A percentile compares a stretch with the other conserved stretches of the same genome.
These are phyloP conservation scores for Tonatia bakeri DNA, from an alignment of 2,113 vertebrate species.

Conservation along the genomic window DNA sequence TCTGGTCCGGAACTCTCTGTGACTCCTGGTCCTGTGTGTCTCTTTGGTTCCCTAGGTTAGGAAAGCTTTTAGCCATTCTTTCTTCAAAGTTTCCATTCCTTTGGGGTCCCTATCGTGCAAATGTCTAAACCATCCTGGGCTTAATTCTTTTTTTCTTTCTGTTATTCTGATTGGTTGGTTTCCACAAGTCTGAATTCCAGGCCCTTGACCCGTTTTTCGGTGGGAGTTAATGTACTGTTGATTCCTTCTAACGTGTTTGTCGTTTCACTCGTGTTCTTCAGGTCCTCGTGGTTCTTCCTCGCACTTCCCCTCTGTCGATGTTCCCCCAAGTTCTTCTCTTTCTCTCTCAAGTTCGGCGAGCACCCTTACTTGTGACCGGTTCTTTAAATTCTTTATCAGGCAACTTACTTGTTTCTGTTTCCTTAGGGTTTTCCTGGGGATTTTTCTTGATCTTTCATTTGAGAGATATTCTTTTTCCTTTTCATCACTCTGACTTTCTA, in stretches of 20 bases:
- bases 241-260: no score
- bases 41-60: background rate
- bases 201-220: background rate
- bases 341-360: background rate
- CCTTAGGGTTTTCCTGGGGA: background rate
- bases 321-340: background rate
- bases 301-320: background rate
- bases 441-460: background rate
- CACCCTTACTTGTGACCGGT: background rate
- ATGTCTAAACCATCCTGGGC: background rate
- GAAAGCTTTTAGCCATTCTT: background rate
- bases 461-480: background rate
- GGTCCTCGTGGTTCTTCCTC: background rate
- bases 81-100: background rate
- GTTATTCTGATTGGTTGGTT: background rate
- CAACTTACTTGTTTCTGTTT: background rate
- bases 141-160: background rate
- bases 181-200: background rate
- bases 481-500: background rate
- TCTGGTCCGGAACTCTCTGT: background rate
- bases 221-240: accelerated
- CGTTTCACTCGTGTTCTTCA: no score
- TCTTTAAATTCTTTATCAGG: background rate
- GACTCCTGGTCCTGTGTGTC: background rate
- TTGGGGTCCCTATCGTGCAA: background rate